Evolutionary conservation across 2,113 vertebrate genomes (phyloP), one percentile per base, ranked within the genome.

Genomic region (Pelobates fuscus): DNA sequence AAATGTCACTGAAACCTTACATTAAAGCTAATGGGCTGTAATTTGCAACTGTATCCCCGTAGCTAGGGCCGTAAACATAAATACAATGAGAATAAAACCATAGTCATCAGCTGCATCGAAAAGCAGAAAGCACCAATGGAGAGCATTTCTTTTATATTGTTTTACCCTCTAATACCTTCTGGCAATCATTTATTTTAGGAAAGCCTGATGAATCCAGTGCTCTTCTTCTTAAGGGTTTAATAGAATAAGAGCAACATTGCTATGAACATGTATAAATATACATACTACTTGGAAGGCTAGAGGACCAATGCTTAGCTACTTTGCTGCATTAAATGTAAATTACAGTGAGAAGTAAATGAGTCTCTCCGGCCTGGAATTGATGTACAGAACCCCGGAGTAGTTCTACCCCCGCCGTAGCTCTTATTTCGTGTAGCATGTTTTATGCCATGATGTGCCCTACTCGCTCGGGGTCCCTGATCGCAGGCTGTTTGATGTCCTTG

Each of bases 1-100:
- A 61, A 61, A 61, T 61, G 59, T 61, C 59, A 61, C 59, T 61
- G 59, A 61, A 29, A 55, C n/a, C 17, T 11, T 61, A 11, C 59
- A 61, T 61, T 61, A 61, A 61, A 61, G 17, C 27, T 61, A 61
- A 61, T 61, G 59, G 59, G 15, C 26, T 61, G 59, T 61, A 61
- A 29, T 61, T 29, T 27, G 59, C 59, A 61, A 61, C 59, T 61
- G 25, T 29, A 61, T 61, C 27, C 17, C 25, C 29, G 59, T 61
- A 29, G 27, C 24, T 29, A 25, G 17, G 59, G 27, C 26, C 29
- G 59, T 61, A 61, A 61, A 29, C 27, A 29, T 61, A 61, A 61
- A 61, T 61, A 61, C 26, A 27, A 21, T 21, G n/a, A 27, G 24
- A 26, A 8, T 23, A 27, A 61, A 55, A 23, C 52, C 21, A 2